Percentiles rank a stretch among this genome's conserved stretches.
Evolutionary conservation across 2,113 vertebrate species (phyloP).

Genomic region (Miniopterus natalensis): DNA sequence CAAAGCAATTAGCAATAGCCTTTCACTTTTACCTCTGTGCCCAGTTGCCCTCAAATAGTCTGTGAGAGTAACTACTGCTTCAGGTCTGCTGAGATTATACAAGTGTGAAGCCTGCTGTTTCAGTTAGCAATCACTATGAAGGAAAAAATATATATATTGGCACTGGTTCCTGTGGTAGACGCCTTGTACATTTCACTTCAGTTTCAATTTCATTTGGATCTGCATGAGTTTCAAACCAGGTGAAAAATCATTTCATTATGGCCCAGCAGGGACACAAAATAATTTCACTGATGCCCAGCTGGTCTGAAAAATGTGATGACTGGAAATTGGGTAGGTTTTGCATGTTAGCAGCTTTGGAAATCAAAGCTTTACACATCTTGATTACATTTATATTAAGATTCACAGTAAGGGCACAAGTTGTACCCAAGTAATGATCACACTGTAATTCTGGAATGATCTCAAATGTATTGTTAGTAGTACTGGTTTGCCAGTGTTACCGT

Average conservation of each 20-base stretch:
- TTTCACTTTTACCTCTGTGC: background rate
- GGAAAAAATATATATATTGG: background rate
- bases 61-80: background rate
- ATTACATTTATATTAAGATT: constrained; percentile 73
- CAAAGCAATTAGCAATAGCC: background rate
- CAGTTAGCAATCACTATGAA: background rate
- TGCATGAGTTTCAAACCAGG: constrained; percentile 66
- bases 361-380: constrained; percentile 68
- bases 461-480: background rate
- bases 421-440: background rate
- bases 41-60: background rate
- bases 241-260: constrained; percentile 82
- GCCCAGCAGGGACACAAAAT: constrained; percentile 75
- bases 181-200: constrained; percentile 58
- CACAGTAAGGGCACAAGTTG: constrained; percentile 21
- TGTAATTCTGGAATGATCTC: background rate
- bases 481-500: background rate
- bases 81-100: background rate
- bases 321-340: constrained; percentile 44
- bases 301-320: constrained; percentile 57
- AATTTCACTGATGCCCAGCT: constrained; percentile 67
- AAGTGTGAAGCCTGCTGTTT: constrained; percentile 41
- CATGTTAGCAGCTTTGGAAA: constrained; percentile 61
- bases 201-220: constrained; percentile 70
- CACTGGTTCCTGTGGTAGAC: background rate